These are phyloP conservation scores for Megaleporinus macrocephalus DNA, from an alignment of 2,113 vertebrate species.

Conservation along the genomic window DNA sequence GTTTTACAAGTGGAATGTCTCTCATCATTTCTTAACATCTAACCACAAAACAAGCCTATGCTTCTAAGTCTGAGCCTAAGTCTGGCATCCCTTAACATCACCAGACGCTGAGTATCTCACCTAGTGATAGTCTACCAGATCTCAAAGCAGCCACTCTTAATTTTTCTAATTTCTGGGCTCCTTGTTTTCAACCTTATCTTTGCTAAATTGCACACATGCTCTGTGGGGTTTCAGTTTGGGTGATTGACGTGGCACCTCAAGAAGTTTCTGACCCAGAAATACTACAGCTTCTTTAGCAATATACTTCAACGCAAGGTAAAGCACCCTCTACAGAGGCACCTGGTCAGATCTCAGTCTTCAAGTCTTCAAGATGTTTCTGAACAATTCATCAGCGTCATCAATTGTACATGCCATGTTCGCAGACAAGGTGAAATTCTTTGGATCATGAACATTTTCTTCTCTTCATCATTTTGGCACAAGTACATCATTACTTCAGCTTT, in stretches of 20 bases:
- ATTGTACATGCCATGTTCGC: background rate
- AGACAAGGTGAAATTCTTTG: background rate
- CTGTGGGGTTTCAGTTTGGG: background rate
- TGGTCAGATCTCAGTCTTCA: background rate
- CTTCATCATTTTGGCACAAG: background rate
- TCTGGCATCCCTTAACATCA: too few relatives aligned
- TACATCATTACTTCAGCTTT: background rate
- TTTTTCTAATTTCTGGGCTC: background rate
- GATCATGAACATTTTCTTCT: background rate
- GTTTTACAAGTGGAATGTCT: too few relatives aligned
- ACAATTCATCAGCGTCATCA: background rate
- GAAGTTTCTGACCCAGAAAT: background rate
- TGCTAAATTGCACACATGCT: background rate
- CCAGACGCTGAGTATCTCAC: background rate
- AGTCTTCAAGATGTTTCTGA: background rate
- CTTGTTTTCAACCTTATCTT: background rate
- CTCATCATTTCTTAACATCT: too few relatives aligned
- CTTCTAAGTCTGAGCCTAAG: too few relatives aligned
- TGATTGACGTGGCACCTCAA: conserved; percentile 11
- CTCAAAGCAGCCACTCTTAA: background rate
- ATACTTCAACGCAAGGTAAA: background rate
- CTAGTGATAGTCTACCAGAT: background rate
- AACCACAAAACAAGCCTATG: too few relatives aligned
- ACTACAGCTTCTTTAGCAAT: background rate
- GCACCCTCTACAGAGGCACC: background rate